Percentiles rank a stretch among this genome's conserved stretches.
These are phyloP conservation scores for Coregonus sp. DNA, from an alignment of 2,797 vertebrate species.

Conservation along the genomic window DNA sequence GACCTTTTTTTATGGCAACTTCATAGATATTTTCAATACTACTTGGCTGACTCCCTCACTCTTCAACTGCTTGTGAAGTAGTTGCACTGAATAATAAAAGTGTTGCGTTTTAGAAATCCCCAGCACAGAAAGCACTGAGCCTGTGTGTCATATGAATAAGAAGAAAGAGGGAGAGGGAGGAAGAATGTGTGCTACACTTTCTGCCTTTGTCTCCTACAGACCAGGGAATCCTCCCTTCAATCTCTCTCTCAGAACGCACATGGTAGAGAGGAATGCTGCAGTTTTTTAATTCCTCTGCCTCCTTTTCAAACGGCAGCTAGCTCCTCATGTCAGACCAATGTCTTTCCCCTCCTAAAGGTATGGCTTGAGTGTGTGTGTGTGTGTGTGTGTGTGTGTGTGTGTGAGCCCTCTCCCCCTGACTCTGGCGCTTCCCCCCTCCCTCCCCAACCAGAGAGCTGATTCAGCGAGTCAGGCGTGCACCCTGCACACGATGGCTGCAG, in stretches of 20 bases:
- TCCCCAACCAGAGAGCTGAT: slow-evolving; percentile 87
- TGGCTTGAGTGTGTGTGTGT: not conserved
- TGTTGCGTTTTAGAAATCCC: slow-evolving; percentile 54
- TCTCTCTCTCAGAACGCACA: not conserved
- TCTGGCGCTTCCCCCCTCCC: slow-evolving; percentile 50
- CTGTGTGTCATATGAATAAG: not conserved
- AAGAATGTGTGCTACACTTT: slow-evolving; percentile 26
- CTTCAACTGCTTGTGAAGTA: not conserved
- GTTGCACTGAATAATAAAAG: slow-evolving; percentile 47
- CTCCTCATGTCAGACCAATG: not conserved
- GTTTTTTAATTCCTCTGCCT: not conserved
- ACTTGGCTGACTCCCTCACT: not conserved
- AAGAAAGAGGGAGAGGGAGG: not conserved
- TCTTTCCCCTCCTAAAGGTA: slow-evolving; percentile 4
- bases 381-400: not conserved
- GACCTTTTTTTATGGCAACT: not conserved
- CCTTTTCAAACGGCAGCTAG: not conserved
- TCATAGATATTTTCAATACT: not conserved
- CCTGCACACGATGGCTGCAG: slow-evolving; percentile 88
- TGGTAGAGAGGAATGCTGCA: not conserved
- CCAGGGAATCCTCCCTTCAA: not conserved
- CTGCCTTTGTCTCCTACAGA: not conserved
- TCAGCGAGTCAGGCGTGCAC: slow-evolving; percentile 86
- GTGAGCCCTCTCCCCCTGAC: slow-evolving; percentile 55
- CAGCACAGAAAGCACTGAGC: not conserved